These are phyloP conservation scores for Craseonycteris thonglongyai DNA, from an alignment of 2,113 vertebrate genomes.

Conservation along the genomic window DNA sequence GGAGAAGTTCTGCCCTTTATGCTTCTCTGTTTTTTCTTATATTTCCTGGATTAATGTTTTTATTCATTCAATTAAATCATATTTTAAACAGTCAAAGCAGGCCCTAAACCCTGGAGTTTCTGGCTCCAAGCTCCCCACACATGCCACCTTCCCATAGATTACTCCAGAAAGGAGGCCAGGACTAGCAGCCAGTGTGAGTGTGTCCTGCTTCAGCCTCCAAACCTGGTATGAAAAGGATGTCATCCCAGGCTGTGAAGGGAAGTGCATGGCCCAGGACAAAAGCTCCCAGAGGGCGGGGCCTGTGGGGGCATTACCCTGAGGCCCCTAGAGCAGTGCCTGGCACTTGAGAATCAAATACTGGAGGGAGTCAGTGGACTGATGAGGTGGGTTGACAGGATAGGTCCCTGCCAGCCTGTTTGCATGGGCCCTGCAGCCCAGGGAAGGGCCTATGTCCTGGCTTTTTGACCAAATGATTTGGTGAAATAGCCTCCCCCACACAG, in stretches of 20 bases:
- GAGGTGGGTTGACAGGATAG: accelerated
- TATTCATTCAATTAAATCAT: not conserved
- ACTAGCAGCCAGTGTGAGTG: not conserved
- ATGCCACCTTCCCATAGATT: not conserved
- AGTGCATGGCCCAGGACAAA: not conserved
- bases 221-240: not conserved
- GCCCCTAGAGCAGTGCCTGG: not conserved
- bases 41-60: not conserved
- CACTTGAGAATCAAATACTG: accelerated
- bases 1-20: not conserved
- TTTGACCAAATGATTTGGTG: not conserved
- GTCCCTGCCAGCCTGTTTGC: not conserved
- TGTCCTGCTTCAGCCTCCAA: not conserved
- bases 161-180: not conserved
- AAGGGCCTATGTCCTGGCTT: not conserved
- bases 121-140: not conserved
- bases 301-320: not conserved
- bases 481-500: not conserved
- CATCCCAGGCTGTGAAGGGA: not conserved
- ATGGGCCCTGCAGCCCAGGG: accelerated
- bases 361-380: not conserved
- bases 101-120: not conserved
- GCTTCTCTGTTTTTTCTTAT: not conserved
- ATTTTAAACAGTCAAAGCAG: not conserved
- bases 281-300: not conserved